These are phyloP conservation scores for Anticlea derivata DNA, from an alignment of 2,888 invertebrate species.

Conservation along the genomic window DNA sequence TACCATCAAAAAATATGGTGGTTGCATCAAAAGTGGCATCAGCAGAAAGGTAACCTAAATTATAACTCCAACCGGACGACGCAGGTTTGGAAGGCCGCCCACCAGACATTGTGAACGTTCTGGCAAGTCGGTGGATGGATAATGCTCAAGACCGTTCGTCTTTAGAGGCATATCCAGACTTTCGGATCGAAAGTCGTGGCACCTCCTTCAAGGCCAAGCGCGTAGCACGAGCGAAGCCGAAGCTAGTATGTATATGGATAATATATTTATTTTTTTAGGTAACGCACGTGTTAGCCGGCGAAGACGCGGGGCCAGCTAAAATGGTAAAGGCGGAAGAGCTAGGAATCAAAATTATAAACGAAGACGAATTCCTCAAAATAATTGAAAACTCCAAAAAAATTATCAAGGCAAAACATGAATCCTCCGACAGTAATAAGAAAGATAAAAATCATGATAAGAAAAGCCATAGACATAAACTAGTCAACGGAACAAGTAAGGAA, in stretches of 20 bases:
- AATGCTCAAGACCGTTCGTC: too few relatives aligned
- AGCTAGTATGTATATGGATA: too few relatives aligned
- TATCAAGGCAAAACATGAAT: conserved; percentile 35
- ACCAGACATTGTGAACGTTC: too few relatives aligned
- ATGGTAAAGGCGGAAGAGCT: conserved; percentile 88
- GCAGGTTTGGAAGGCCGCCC: too few relatives aligned
- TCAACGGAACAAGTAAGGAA: conserved; percentile 33
- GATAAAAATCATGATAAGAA: conserved; percentile 42
- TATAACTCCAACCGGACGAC: too few relatives aligned
- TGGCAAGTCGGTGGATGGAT: too few relatives aligned
- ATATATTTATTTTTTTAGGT: conserved; percentile 68
- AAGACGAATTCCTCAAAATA: conserved; percentile 92
- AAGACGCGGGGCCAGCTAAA: conserved; percentile 94
- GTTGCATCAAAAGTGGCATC: conserved; percentile 88
- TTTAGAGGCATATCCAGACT: too few relatives aligned
- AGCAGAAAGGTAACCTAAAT: conserved; percentile 86
- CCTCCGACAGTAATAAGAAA: conserved; percentile 41
- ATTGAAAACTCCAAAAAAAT: conserved; percentile 82
- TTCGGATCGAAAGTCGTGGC: too few relatives aligned
- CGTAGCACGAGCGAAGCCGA: too few relatives aligned
- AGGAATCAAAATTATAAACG: conserved; percentile 89
- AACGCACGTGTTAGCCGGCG: conserved; percentile 92
- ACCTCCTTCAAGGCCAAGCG: too few relatives aligned
- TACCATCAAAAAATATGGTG: conserved; percentile 91
- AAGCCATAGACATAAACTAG: conserved; percentile 36